Evolutionary conservation across 23 tunicate species (phyloP), one percentile per base, ranked within the genome.

Genomic region (Styela clava): DNA sequence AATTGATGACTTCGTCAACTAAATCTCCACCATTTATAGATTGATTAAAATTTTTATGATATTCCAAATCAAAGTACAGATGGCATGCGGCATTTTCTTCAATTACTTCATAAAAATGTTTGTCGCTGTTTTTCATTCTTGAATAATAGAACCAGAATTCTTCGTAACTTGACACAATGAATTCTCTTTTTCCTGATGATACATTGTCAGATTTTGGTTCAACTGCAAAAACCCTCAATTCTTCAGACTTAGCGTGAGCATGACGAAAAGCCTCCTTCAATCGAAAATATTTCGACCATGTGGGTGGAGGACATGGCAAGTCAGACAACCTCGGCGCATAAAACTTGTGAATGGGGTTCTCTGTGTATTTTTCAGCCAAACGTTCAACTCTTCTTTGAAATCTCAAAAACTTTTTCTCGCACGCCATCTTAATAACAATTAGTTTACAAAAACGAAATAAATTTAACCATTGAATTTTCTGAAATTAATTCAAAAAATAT

Each of bases 71-170:
- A 85, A 93, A 93, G 62, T 93, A 93, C 64, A 93, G 56, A 74
- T 93, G 93, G 68, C 98, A 93, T 1, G 82, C 69, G 26, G 82
- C 78, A 62, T 35, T 73, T 34, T 81, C 83, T 67, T 85, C 79
- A 22, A 93, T 93, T 12, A 93, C 74, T 64, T 93, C 98, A 74
- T 93, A 93, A 76, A 84, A 88, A 88, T 93, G 98, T 44, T 93
- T 44, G 16, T 78, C 74, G n/a, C 73, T 84, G 16, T 37, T 2
- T 2, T 30, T 63, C 28, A 87, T 19, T 62, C 79, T 73, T 19
- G 31, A 78, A 64, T 93, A 93, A 88, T 88, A 88, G 61, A 71
- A 82, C 93, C 98, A 87, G 35, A 87, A 93, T 63, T 93, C 98
- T 73, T 87, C 89, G 16, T 84, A 56, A 36, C 86, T 81, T 1